Evolutionary conservation across 2,797 vertebrate species (phyloP), one percentile per base, ranked within the genome.

Genomic region (Potorous gilbertii): DNA sequence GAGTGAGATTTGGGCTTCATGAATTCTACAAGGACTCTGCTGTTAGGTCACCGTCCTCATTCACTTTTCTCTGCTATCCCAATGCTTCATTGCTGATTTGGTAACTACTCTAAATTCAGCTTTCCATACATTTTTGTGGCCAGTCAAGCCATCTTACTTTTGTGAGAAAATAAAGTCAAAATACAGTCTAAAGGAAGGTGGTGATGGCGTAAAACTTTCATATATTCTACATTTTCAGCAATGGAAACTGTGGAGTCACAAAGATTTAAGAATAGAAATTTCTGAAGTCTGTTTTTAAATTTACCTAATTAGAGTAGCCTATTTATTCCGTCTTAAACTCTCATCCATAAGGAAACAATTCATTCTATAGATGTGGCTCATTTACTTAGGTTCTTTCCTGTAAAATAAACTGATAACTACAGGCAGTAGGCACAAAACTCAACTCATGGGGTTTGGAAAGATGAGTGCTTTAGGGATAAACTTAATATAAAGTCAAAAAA

Each of bases 251-350:
- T 8, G 59, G 13, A 40, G 62, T 21, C 9, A 81, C 50, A 87
- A 1, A 66, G 56, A 34, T 13, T 5, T 34, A 66, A 66, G 59
- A 66, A 66, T n/a, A 66, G 31, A 66, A n/a, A n/a, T 66, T 66
- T 13, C 14, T 66, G 31, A 62, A 62, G 1, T 89, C 50, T 92
- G 90, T 14, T 55, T 94, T 96, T 93, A 54, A 50, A 89, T 95
- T 54, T 91, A 31, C 56, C 55, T 52, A 40, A 54, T 40, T 59
- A 50, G 24, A 55, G 57, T 57, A 93, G 56, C 62, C 40, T 55
- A 90, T 92, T 94, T 93, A 55, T 56, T 18, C 46, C 74, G 52
- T 16, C 13, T 59, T n/a, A 56, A 21, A 92, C 31, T 56, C 27
- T 93, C 90, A 55, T 1, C 56, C 12, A 93, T 90, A 92, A 59